phyloP scores from a whole-genome alignment of 2,113 vertebrate genomes.

The Dendrocopos noguchii region DNA sequence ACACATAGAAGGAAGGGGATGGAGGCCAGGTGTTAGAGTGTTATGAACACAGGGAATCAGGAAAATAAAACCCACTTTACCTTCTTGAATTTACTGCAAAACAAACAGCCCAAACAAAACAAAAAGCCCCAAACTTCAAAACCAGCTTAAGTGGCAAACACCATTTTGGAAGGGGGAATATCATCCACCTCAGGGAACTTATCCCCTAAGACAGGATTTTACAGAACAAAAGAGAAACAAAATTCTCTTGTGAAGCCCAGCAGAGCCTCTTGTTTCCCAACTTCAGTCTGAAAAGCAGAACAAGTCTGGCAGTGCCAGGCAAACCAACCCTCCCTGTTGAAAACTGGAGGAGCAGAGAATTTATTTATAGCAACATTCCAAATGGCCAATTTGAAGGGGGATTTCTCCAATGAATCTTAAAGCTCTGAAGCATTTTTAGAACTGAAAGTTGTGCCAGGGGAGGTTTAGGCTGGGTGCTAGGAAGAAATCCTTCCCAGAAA shows the following conservation, averaged over 20 bases:
- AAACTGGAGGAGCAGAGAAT: background rate
- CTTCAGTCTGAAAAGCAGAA: background rate
- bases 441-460: too few relatives aligned
- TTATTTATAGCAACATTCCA: background rate
- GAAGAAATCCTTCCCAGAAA: too few relatives aligned
- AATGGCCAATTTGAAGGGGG: background rate
- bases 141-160: background rate
- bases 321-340: background rate
- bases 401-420: background rate
- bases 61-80: background rate
- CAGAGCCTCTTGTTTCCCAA: background rate
- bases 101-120: too few relatives aligned
- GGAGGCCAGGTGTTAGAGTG: background rate
- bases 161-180: background rate
- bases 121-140: background rate
- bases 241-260: background rate
- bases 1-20: background rate
- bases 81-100: background rate
- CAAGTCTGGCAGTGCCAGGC: background rate
- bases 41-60: background rate
- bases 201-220: background rate
- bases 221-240: background rate
- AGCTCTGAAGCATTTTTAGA: background rate
- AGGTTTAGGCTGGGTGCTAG: too few relatives aligned
- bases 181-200: background rate